A percentile compares a stretch with the other conserved stretches of the same genome.
These are phyloP conservation scores for Vipera latastei DNA, from an alignment of 2,797 vertebrate species.

Conservation along the genomic window DNA sequence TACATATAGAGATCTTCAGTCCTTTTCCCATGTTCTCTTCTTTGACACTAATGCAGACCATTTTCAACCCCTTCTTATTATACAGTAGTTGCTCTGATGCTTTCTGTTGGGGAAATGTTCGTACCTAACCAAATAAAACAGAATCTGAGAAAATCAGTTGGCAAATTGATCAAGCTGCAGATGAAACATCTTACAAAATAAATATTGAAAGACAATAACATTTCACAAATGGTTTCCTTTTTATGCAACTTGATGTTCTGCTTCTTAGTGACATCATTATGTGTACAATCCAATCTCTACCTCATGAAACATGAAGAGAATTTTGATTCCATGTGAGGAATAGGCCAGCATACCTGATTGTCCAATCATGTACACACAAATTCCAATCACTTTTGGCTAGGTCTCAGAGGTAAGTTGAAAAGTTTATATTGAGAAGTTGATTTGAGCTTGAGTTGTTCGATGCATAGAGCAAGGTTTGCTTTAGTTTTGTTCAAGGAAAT, in stretches of 20 bases:
- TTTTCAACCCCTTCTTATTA: neutral
- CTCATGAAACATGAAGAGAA: neutral
- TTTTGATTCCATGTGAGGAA: neutral
- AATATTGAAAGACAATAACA: neutral
- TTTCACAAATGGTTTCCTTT: neutral
- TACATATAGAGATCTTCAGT: neutral
- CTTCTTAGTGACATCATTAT: neutral
- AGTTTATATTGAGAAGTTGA: too few species aligned
- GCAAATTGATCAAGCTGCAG: neutral
- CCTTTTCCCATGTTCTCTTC: neutral
- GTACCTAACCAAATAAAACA: neutral
- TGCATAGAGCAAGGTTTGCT: neutral
- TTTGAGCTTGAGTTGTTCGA: neutral
- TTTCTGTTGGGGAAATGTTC: neutral
- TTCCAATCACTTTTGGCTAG: neutral
- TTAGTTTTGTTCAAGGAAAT: neutral
- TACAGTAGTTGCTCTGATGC: neutral
- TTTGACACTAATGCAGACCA: neutral
- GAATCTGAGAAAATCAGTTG: neutral
- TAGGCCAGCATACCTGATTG: neutral
- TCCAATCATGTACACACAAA: neutral
- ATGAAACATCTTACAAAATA: neutral
- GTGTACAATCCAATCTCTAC: neutral
- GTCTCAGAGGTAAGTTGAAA: too few species aligned
- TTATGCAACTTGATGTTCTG: neutral